These are phyloP conservation scores for Phalacrocorax pelagicus DNA, from an alignment of 2,113 vertebrate genomes.

Conservation along the genomic window DNA sequence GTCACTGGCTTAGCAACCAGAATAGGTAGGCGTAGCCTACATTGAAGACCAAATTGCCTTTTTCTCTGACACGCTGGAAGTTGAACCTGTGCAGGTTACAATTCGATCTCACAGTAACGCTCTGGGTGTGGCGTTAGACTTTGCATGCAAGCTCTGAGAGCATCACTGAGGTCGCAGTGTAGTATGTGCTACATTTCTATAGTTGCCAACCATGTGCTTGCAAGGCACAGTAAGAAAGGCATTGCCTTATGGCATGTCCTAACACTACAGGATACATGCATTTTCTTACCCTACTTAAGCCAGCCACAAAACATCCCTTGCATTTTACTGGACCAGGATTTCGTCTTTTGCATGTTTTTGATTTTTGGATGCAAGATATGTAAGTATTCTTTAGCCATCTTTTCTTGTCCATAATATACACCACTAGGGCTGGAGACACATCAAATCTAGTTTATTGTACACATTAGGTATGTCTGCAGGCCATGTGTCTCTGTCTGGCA, in stretches of 20 bases:
- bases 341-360: not conserved
- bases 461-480: not conserved
- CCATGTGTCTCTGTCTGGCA: not conserved
- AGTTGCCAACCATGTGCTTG: not conserved
- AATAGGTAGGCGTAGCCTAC: not conserved
- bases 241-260: not conserved
- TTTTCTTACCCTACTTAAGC: not conserved
- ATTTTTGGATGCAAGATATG: not conserved
- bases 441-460: not conserved
- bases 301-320: not conserved
- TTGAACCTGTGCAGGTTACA: not conserved
- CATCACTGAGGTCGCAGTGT: not conserved
- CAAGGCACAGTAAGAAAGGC: not conserved
- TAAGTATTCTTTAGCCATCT: not conserved
- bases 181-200: not conserved
- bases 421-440: not conserved
- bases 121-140: not conserved
- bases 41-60: not conserved
- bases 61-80: not conserved
- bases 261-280: not conserved
- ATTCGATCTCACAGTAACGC: fast-evolving
- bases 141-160: not conserved
- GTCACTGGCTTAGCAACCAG: not conserved
- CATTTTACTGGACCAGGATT: not conserved
- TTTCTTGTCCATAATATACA: not conserved